These are phyloP conservation scores for Bubalus kerabau DNA, from an alignment of 2,113 vertebrate genomes.

Conservation along the genomic window DNA sequence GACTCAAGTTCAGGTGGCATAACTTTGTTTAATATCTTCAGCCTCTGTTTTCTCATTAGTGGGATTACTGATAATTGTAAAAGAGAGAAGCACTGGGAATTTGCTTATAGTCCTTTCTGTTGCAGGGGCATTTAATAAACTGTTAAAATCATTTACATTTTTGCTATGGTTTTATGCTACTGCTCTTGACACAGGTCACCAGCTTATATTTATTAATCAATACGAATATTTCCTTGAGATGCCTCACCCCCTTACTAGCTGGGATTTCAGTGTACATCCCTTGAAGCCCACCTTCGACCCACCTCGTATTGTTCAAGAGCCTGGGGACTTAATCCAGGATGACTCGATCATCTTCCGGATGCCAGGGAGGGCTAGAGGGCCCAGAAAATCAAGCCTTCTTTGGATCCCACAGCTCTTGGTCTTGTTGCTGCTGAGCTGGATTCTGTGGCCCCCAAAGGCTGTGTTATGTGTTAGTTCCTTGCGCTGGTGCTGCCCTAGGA, in stretches of 20 bases:
- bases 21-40: not conserved
- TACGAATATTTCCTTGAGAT: not conserved
- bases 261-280: too few species aligned
- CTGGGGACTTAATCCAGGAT: not conserved
- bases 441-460: not conserved
- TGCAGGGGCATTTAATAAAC: not conserved
- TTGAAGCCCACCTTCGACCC: not conserved
- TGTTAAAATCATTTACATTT: not conserved
- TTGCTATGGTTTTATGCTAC: not conserved
- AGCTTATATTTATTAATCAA: not conserved
- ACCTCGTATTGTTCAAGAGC: not conserved
- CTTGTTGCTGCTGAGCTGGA: not conserved
- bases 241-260: not conserved
- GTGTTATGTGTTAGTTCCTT: rapidly evolving
- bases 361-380: not conserved
- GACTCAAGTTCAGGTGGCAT: not conserved
- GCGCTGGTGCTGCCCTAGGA: not conserved
- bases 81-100: not conserved
- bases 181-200: not conserved
- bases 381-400: not conserved
- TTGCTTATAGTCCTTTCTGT: not conserved
- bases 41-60: not conserved
- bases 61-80: not conserved
- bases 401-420: rapidly evolving
- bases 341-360: not conserved